Percentiles rank a stretch among this genome's conserved stretches.
Evolutionary conservation across 37 sponge, comb jelly and placozoan species (phyloP).

Genomic region (Hexactinellida sp.): DNA sequence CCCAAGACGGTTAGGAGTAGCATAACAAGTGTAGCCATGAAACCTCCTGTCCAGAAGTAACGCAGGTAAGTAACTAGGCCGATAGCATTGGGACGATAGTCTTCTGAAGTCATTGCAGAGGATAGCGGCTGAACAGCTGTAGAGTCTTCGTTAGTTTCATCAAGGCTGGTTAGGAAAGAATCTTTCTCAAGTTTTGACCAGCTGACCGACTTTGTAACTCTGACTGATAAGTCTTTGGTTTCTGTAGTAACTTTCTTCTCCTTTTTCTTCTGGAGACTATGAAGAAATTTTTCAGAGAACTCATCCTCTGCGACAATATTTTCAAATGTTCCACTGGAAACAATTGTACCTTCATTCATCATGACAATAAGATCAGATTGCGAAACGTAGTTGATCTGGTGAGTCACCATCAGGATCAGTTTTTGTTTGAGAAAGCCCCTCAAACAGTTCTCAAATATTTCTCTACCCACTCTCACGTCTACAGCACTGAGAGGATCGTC

Average conservation of each 20-base stretch:
- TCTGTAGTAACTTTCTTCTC: not conserved
- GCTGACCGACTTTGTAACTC: not conserved
- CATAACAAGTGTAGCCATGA: not conserved
- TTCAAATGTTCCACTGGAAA: not conserved
- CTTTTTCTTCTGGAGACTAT: not conserved
- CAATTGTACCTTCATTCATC: not conserved
- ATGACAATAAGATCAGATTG: not conserved
- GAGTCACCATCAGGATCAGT: not conserved
- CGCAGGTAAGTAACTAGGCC: not conserved
- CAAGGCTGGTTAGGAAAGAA: not conserved
- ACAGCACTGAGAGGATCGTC: constrained; percentile 28
- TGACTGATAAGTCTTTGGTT: not conserved
- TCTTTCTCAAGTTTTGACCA: not conserved
- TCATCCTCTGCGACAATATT: not conserved
- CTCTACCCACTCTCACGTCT: constrained; percentile 2
- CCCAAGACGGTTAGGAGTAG: not conserved
- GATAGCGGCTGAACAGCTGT: not conserved
- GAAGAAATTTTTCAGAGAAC: not conserved
- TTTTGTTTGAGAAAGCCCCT: not conserved
- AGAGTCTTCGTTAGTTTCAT: not conserved
- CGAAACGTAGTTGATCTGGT: not conserved
- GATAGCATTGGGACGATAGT: not conserved
- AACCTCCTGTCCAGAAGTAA: not conserved
- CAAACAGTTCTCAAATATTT: not conserved
- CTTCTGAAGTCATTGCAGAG: not conserved